Conservation (phyloP, 2,113 vertebrate genomes). For the Pyrgilauda ruficollis region DNA sequence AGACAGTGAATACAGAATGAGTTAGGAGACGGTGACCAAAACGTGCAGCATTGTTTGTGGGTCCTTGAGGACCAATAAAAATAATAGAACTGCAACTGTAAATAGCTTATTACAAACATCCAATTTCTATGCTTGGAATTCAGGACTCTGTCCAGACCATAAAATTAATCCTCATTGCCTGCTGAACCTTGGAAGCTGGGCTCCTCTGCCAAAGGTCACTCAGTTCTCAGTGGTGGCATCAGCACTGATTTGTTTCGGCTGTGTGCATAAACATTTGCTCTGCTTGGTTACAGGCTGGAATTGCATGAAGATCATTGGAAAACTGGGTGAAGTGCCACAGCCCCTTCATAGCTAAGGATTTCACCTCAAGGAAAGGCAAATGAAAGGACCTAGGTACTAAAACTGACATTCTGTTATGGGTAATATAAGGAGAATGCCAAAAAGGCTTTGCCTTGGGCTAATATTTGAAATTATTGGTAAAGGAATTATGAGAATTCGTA, state of each 20-base stretch:
- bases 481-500: background rate
- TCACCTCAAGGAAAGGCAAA: background rate
- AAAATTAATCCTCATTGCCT: constrained; percentile 47
- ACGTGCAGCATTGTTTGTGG: constrained; percentile 28
- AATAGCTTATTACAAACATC: constrained; percentile 51
- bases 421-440: background rate
- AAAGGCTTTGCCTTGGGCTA: background rate
- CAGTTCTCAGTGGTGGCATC: constrained; percentile 28
- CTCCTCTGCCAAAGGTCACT: constrained; percentile 40
- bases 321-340: background rate
- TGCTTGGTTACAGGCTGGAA: background rate
- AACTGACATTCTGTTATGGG: background rate
- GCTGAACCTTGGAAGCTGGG: constrained; percentile 21
- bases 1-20: background rate
- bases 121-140: constrained; percentile 54
- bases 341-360: background rate
- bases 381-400: background rate
- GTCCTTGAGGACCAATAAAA: constrained; percentile 55
- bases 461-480: background rate
- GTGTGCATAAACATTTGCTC: constrained; percentile 8
- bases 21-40: constrained; percentile 12
- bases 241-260: background rate
- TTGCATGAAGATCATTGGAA: background rate
- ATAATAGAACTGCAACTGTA: constrained; percentile 54
- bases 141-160: constrained; percentile 42